Conservation (phyloP, 2,113 vertebrate species). For the Ceuthmochares aereus region DNA sequence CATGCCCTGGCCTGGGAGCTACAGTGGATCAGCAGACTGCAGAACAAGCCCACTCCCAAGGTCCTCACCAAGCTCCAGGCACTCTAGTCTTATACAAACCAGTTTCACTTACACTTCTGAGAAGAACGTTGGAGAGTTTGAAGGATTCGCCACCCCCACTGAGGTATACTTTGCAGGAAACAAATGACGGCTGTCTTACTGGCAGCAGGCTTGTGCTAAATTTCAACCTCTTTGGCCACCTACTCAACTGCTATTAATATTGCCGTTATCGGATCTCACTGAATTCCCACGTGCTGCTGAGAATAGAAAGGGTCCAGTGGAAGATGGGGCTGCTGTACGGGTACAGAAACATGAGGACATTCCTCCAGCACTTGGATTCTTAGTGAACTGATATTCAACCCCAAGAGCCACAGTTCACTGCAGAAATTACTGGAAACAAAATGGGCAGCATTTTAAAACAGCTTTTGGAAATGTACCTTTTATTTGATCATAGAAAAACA, state of each 20-base stretch:
- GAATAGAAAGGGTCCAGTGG: conserved; percentile 62
- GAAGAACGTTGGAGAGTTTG: fast-evolving
- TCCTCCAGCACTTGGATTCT: conserved; percentile 6
- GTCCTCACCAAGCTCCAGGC: fast-evolving
- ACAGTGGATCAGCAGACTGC: not conserved
- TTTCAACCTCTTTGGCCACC: conserved; percentile 61
- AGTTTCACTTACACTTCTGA: conserved; percentile 2
- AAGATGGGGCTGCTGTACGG: conserved; percentile 14
- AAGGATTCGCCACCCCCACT: not conserved
- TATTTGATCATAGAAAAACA: not conserved
- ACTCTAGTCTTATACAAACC: fast-evolving
- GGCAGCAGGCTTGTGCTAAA: not conserved
- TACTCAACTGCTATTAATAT: conserved; percentile 72
- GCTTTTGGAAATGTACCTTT: not conserved
- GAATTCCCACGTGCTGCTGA: conserved; percentile 63
- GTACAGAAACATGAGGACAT: conserved; percentile 57
- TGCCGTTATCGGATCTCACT: conserved; percentile 68
- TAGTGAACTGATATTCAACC: not conserved
- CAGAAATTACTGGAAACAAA: not conserved
- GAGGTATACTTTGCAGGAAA: not conserved
- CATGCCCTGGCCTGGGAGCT: not conserved
- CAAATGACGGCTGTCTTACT: not conserved
- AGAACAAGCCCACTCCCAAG: fast-evolving
- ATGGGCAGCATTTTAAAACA: not conserved
- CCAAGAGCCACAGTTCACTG: not conserved